Evolutionary conservation across 2,113 vertebrate genomes (phyloP).

Genomic region (Rhegmatorhina hoffmannsi): DNA sequence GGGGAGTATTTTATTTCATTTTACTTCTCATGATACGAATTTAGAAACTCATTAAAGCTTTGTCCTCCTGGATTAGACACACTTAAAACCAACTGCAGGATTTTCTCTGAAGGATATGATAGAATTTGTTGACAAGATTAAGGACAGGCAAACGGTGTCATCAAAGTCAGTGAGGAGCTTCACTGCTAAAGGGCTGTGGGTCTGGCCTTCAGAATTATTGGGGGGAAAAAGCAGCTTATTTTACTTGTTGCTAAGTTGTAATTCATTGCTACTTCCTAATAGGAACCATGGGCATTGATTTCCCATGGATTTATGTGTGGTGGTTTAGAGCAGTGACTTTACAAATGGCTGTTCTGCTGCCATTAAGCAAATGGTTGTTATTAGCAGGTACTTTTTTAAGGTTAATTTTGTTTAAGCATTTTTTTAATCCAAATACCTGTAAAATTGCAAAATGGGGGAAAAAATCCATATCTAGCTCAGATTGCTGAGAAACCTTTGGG

Average conservation of each 20-base stretch:
- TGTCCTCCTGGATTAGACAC: slow-evolving; percentile 52
- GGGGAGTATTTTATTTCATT: background rate
- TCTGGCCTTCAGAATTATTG: background rate
- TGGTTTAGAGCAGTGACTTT: background rate
- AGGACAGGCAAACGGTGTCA: background rate
- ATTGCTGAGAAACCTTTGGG: background rate
- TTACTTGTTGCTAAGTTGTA: background rate
- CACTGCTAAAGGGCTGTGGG: background rate
- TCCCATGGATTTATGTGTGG: background rate
- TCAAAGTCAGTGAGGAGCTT: background rate
- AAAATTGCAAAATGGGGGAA: background rate
- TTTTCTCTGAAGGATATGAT: background rate
- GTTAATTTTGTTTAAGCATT: background rate
- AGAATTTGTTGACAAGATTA: slow-evolving; percentile 48
- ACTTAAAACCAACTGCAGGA: slow-evolving; percentile 31
- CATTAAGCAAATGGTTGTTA: background rate
- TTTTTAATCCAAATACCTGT: background rate
- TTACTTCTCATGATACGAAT: slow-evolving; percentile 28
- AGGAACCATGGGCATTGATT: slow-evolving; percentile 11
- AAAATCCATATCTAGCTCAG: background rate
- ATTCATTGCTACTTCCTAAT: background rate
- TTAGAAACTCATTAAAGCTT: slow-evolving; percentile 66
- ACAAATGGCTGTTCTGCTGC: background rate
- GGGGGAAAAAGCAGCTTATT: background rate
- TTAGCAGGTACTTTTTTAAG: background rate